A percentile compares a stretch with the other conserved stretches of the same genome.
Conservation (phyloP, 2,797 vertebrate genomes). For the Adelosebastes latens region DNA sequence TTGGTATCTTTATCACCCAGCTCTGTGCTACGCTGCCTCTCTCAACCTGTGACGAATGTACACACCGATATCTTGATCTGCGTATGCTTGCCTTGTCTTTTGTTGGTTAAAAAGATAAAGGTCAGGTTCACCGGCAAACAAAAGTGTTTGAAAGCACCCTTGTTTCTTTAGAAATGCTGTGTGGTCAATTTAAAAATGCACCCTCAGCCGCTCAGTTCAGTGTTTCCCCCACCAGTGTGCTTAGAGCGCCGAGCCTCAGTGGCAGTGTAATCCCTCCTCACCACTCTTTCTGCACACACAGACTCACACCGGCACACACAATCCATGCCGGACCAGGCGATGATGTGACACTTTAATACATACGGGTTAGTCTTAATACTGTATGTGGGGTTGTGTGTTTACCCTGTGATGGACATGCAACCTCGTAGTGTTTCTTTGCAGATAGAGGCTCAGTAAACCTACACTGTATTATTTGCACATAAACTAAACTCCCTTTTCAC, state of each 20-base stretch:
- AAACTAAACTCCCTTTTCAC: background rate
- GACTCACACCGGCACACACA: constrained; percentile 4
- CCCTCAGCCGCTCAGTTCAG: constrained; percentile 71
- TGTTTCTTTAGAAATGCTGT: constrained; percentile 73
- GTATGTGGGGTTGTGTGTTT: background rate
- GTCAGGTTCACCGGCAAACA: constrained; percentile 49
- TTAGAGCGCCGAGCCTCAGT: constrained; percentile 41
- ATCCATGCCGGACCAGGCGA: constrained; percentile 6
- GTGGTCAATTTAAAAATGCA: constrained; percentile 77
- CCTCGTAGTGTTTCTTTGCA: background rate
- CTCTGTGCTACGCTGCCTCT: background rate
- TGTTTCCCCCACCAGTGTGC: constrained; percentile 19
- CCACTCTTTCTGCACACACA: constrained; percentile 36
- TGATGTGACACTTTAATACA: background rate
- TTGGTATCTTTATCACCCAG: background rate
- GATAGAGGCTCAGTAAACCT: background rate
- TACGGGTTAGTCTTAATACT: background rate
- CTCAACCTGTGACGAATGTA: background rate
- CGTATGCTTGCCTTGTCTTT: constrained; percentile 38
- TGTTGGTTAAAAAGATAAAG: constrained; percentile 46
- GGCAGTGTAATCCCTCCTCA: constrained; percentile 54
- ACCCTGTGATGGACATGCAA: background rate
- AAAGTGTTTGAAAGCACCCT: constrained; percentile 54
- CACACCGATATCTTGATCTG: constrained; percentile 17
- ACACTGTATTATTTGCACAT: background rate